Conservation (phyloP, 2,113 vertebrate genomes). For the Albula goreensis region DNA sequence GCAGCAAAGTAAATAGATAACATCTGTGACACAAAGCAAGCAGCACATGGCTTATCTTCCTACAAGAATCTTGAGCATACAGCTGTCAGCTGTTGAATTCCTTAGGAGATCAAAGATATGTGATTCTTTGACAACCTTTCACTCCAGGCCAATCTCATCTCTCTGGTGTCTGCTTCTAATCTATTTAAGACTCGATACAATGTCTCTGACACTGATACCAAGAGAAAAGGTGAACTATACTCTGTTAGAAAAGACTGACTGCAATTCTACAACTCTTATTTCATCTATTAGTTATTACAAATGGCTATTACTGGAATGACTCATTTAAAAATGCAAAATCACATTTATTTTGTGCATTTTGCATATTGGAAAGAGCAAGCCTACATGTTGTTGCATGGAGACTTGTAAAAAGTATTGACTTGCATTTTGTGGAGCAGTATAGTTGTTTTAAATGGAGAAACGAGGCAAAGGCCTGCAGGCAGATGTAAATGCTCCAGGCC, state of each 20-base stretch:
- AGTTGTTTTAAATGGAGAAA: background rate
- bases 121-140: background rate
- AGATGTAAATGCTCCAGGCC: background rate
- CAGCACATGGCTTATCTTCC: background rate
- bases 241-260: too few species aligned
- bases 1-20: background rate
- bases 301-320: too few species aligned
- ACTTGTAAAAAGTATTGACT: background rate
- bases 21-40: background rate
- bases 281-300: too few species aligned
- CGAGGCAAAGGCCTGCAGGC: background rate
- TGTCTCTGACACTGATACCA: too few species aligned
- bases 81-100: background rate
- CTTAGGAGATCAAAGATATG: background rate
- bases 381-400: background rate
- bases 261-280: too few species aligned
- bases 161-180: too few species aligned
- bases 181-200: too few species aligned
- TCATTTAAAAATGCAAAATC: too few species aligned
- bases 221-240: too few species aligned
- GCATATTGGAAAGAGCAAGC: background rate
- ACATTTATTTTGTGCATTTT: background rate
- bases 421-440: background rate
- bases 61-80: constrained; percentile 10
- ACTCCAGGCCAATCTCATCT: background rate